A percentile compares a stretch with the other conserved stretches of the same genome.
These are phyloP conservation scores for Dallia pectoralis DNA, from an alignment of 2,797 vertebrate genomes.

Conservation along the genomic window DNA sequence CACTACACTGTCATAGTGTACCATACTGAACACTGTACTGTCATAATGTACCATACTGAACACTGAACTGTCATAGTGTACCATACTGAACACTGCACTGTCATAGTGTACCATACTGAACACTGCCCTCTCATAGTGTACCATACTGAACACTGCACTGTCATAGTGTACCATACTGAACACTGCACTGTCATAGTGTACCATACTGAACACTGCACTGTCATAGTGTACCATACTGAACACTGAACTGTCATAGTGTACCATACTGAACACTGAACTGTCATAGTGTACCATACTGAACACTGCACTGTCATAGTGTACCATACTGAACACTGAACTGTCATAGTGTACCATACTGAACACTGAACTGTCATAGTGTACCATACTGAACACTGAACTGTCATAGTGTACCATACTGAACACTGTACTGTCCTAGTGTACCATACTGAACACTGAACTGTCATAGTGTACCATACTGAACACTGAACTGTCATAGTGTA, in stretches of 20 bases:
- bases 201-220: neutral
- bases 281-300: slow-evolving; percentile 9
- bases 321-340: neutral
- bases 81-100: too few species aligned
- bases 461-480: too few species aligned
- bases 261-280: neutral
- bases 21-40: too few species aligned
- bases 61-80: slow-evolving; percentile 11
- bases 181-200: too few species aligned
- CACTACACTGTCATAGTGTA: slow-evolving; percentile 11
- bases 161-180: slow-evolving; percentile 11
- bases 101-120: too few species aligned
- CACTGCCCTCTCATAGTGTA: neutral
- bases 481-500: slow-evolving; percentile 11
- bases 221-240: slow-evolving; percentile 17
- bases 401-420: too few species aligned
- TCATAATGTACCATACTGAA: too few species aligned
- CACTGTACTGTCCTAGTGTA: slow-evolving; percentile 12
- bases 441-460: too few species aligned
- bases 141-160: neutral
- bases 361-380: slow-evolving; percentile 14
- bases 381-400: neutral
- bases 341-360: too few species aligned
- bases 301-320: too few species aligned
- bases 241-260: too few species aligned